Conservation (phyloP, 2,113 vertebrate genomes). For the Ptychochromis oligacanthus region DNA sequence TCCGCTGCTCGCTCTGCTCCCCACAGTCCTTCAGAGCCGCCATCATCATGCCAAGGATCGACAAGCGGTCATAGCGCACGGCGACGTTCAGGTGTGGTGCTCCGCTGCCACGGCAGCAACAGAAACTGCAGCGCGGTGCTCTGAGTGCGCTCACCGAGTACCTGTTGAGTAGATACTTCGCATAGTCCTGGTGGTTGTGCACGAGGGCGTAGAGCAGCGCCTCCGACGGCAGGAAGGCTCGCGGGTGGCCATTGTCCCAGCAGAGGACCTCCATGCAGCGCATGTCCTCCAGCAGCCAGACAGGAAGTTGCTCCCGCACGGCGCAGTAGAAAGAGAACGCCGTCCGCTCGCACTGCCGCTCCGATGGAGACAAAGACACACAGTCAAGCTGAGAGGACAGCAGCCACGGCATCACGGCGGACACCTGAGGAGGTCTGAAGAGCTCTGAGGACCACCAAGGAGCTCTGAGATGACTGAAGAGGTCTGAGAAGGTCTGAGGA, state of each 20-base stretch:
- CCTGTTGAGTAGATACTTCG: conserved; percentile 84
- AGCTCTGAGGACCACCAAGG: too few species aligned
- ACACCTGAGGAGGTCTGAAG: not conserved
- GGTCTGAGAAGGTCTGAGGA: not conserved
- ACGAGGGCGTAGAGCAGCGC: conserved; percentile 93
- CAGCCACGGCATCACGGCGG: conserved; percentile 58
- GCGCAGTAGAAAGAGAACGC: conserved; percentile 94
- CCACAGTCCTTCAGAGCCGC: conserved; percentile 75
- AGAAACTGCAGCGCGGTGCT: conserved; percentile 85
- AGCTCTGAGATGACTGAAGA: too few species aligned
- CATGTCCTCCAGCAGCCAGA: conserved; percentile 95
- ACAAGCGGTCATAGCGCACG: conserved; percentile 89
- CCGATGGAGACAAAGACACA: conserved; percentile 70
- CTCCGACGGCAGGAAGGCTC: conserved; percentile 88
- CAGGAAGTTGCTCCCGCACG: conserved; percentile 87
- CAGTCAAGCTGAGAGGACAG: conserved; percentile 32
- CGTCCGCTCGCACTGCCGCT: conserved; percentile 90
- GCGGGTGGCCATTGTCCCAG: conserved; percentile 90
- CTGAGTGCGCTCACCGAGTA: conserved; percentile 83
- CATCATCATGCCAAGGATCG: conserved; percentile 84
- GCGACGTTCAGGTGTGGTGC: conserved; percentile 87
- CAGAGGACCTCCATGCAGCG: conserved; percentile 91
- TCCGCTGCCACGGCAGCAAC: conserved; percentile 82
- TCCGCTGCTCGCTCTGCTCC: conserved; percentile 40
- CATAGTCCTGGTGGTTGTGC: conserved; percentile 92